These are phyloP conservation scores for Patella depressa DNA, from an alignment of 2,888 invertebrate genomes.

Conservation along the genomic window DNA sequence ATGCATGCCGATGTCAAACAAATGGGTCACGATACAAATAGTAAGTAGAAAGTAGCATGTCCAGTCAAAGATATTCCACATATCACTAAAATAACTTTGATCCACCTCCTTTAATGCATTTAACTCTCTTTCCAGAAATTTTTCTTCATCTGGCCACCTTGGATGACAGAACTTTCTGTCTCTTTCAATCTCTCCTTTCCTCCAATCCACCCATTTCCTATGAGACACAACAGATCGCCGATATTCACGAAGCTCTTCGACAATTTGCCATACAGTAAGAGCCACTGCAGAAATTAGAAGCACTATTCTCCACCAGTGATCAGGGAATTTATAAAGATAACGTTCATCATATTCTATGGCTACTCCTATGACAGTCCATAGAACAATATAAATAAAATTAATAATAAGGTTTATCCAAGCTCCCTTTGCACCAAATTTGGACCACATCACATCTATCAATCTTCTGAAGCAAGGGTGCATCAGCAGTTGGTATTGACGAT, in stretches of 20 bases:
- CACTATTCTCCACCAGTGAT: constrained; percentile 66
- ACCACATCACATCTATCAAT: constrained; percentile 60
- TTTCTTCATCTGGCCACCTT: constrained; percentile 67
- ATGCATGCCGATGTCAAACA: constrained; percentile 61
- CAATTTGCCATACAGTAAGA: constrained; percentile 64
- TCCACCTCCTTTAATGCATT: constrained; percentile 49
- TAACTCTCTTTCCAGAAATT: constrained; percentile 57
- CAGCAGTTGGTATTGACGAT: constrained; percentile 62
- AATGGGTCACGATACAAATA: constrained; percentile 59
- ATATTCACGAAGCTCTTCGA: constrained; percentile 66
- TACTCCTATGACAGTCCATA: constrained; percentile 67
- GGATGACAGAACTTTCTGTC: constrained; percentile 66
- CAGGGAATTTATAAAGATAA: constrained; percentile 60
- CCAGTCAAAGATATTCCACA: constrained; percentile 70
- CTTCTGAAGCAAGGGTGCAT: constrained; percentile 53
- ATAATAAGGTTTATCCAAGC: constrained; percentile 56
- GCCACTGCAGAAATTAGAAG: constrained; percentile 61
- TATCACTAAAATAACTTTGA: constrained; percentile 66
- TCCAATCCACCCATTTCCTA: constrained; percentile 46
- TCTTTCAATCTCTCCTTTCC: constrained; percentile 53
- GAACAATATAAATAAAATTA: constrained; percentile 64
- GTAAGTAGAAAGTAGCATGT: constrained; percentile 62
- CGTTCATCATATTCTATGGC: constrained; percentile 61
- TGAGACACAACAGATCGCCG: constrained; percentile 50
- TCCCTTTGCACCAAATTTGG: constrained; percentile 60